phyloP scores from a whole-genome alignment of 1,140 invertebrate genomes.

The Neuroterus valhalla region DNA sequence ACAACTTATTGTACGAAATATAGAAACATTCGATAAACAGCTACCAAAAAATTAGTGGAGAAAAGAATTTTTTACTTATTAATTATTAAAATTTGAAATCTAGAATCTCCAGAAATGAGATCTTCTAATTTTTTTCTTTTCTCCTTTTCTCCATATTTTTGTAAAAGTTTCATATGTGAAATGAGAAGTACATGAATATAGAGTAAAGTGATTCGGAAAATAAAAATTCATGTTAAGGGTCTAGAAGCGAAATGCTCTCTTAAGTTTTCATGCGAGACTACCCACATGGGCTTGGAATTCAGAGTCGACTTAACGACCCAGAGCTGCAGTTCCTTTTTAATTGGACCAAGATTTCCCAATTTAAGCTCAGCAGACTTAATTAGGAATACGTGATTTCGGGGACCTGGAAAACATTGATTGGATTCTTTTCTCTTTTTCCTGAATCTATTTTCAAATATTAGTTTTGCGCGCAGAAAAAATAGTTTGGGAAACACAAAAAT shows the following conservation, averaged over 20 bases:
- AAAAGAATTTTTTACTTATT: too few species aligned
- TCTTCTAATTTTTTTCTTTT: too few species aligned
- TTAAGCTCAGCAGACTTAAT: neutral
- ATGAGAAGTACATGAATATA: neutral
- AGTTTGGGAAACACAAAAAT: too few species aligned
- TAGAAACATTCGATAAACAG: too few species aligned
- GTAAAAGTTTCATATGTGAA: neutral
- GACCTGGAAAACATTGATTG: neutral
- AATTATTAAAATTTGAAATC: too few species aligned
- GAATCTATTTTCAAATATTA: too few species aligned
- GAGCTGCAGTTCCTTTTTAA: constrained; percentile 20
- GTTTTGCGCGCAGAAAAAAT: too few species aligned
- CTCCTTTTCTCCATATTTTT: neutral
- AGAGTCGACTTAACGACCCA: constrained; percentile 7
- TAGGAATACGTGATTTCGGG: neutral
- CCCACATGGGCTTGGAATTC: constrained; percentile 23
- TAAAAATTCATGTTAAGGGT: neutral
- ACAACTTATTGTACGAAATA: too few species aligned
- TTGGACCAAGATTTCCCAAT: constrained; percentile 25
- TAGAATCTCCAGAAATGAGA: too few species aligned
- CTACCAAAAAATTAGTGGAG: too few species aligned
- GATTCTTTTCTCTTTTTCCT: neutral
- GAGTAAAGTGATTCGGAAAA: neutral
- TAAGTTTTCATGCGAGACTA: constrained; percentile 7
- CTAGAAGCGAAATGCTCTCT: neutral